Percentiles rank a stretch among this genome's conserved stretches.
These are phyloP conservation scores for Ariolimax columbianus DNA, from an alignment of 2,888 invertebrate genomes.

Conservation along the genomic window DNA sequence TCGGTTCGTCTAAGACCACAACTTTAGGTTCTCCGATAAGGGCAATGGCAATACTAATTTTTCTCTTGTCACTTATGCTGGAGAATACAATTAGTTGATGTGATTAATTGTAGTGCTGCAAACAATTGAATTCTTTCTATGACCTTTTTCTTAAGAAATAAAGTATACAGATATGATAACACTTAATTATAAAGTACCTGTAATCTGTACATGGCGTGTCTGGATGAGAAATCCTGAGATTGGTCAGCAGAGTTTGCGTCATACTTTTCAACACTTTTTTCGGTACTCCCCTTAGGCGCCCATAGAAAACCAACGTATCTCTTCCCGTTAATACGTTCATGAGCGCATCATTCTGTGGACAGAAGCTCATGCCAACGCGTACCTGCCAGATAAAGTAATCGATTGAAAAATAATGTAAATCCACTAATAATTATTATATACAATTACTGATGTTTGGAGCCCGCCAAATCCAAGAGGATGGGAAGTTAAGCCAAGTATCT, in stretches of 20 bases:
- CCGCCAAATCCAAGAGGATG: too few relatives aligned
- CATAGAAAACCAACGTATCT: background rate
- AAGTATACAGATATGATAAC: too few relatives aligned
- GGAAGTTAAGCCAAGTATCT: too few relatives aligned
- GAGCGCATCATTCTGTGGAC: background rate
- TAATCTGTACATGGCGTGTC: background rate
- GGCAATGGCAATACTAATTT: background rate
- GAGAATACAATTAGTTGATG: background rate
- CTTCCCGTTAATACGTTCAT: background rate
- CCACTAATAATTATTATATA: too few relatives aligned
- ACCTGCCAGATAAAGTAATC: background rate
- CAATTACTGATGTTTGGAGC: too few relatives aligned
- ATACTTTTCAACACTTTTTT: background rate
- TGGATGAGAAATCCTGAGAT: background rate
- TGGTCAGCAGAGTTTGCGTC: background rate
- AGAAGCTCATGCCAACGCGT: background rate
- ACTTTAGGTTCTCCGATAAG: background rate
- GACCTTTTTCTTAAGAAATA: too few relatives aligned
- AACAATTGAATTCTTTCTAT: too few relatives aligned
- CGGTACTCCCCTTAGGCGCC: constrained; percentile 6
- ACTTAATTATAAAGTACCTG: background rate
- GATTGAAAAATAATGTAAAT: too few relatives aligned
- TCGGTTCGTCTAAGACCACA: constrained; percentile 16
- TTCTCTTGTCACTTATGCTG: background rate
- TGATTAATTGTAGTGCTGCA: too few relatives aligned